Base-by-base conservation (phyloP, 2,113 vertebrate genomes). In the Petrocephalus zakoni region DNA sequence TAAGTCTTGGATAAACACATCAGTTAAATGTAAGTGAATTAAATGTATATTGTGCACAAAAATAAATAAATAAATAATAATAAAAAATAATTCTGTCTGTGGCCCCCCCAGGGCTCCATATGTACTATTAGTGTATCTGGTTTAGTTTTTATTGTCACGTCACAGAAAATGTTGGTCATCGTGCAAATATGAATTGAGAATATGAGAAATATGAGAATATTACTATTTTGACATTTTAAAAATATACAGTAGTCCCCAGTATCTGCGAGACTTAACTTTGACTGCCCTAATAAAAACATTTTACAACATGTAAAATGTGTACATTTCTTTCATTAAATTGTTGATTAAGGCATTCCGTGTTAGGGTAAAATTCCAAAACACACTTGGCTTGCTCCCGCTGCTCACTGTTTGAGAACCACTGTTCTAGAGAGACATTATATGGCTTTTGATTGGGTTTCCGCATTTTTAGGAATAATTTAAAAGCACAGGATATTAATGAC, bases 401-500 rank as follows among this genome's bases (percentile, higher is more conserved):
- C n/a, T 25, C 9, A 2, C 58, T 1, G n/a, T 68, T 29, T 68
- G 61, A 29, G 25, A 68, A 68, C 61, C 61, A 68, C 61, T 93
- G 88, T 94, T 21, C 87, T 92, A 86, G 84, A 29, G 52, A 86
- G 84, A 22, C 84, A 29, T 34, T 86, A 86, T 25, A 86, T 34
- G 52, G 84, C 84, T 52, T 56, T 56, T 37, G 52, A 86, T 22
- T 93, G 92, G 91, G 90, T 90, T 94, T 92, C 94, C 92, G 92
- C 93, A 92, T 94, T 25, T 95, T 94, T 92, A 90, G 93, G 93
- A 92, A 92, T 91, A 86, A 91, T 91, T 90, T 90, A 92, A 93
- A 95, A 95, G 94, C 94, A 94, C 93, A 95, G 92, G 93, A 93
- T 92, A 95, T 94, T 92, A 91, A 93, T 93, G 92, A 94, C 88